Base-by-base conservation (phyloP, 2,888 invertebrate species). In the Seira ritae region DNA sequence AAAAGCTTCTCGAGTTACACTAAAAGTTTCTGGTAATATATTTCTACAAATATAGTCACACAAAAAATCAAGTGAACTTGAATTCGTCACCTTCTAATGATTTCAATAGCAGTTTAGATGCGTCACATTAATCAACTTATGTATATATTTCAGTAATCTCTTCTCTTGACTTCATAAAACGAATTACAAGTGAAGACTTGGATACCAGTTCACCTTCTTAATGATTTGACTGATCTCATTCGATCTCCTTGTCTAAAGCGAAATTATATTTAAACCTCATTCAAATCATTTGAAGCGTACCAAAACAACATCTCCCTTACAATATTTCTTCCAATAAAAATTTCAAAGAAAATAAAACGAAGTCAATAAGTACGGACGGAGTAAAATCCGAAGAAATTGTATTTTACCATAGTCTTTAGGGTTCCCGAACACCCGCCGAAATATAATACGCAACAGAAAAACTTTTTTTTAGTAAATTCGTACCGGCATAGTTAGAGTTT, bases 341-440 rank as follows among this genome's bases (percentile, higher is more conserved):
- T 50, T 15, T 15, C 50, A 50, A 50, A 50, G 6, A 75, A 75
- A 81, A 81, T 65, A 60, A 76, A 76, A 76, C 42, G 66, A 75
- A 60, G 82, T 82, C 82, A 82, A 77, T 72, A 23, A 66, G 55
- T 24, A 77, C 82, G 82, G 82, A 82, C 82, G 82, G 82, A 82
- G 77, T 82, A 50, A 73, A 72, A 82, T 82, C 72, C 77, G 82
- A 82, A 67, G 72, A 77, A 73, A 62, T 50, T 50, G 15, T 50
- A 62, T 68, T 79, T 46, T 46, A 46, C 42, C 66, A 60, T 69
- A 75, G 81, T 81, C 76, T 75, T 81, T 50, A 50, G 17, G 50
- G 50, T 31, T 66, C 65, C 74, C 74, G 65, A 74, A 67, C 50
- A 50, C n/a, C 50, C 17, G 15, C 50, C 17, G 12, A 50, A 50